phyloP scores from a whole-genome alignment of 2,113 vertebrate genomes.

The Myotis yumanensis region DNA sequence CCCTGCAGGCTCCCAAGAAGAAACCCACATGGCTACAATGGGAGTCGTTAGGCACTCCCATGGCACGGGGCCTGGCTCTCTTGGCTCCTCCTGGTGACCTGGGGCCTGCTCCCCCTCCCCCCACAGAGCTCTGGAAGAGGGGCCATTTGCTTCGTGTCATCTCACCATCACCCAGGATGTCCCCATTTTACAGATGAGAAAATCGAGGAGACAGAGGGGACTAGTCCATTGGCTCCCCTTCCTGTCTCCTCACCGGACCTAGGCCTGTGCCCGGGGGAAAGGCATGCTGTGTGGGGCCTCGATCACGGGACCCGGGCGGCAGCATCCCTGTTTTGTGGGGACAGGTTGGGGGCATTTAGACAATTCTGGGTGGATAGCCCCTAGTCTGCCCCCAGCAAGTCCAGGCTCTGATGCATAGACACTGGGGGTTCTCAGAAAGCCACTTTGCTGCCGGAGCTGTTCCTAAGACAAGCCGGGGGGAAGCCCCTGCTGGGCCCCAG shows the following conservation, averaged over 20 bases:
- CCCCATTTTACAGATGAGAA: neutral
- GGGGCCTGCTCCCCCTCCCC: neutral
- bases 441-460: neutral
- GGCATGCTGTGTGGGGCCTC: rapidly evolving
- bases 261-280: neutral
- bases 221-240: neutral
- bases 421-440: neutral
- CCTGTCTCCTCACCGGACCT: neutral
- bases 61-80: neutral
- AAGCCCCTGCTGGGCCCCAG: neutral
- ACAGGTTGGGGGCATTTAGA: rapidly evolving
- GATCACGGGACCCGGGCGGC: rapidly evolving
- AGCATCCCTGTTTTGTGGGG: neutral
- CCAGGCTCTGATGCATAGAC: neutral
- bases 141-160: neutral
- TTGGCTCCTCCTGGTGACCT: rapidly evolving
- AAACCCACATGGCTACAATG: neutral
- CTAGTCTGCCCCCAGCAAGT: rapidly evolving
- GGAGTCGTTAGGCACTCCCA: neutral
- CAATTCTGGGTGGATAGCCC: too few relatives aligned
- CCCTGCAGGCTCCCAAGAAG: neutral
- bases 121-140: too few relatives aligned
- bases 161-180: neutral
- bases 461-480: neutral
- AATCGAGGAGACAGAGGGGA: neutral